These are phyloP conservation scores for Bubo bubo DNA, from an alignment of 2,113 vertebrate genomes.

Conservation along the genomic window DNA sequence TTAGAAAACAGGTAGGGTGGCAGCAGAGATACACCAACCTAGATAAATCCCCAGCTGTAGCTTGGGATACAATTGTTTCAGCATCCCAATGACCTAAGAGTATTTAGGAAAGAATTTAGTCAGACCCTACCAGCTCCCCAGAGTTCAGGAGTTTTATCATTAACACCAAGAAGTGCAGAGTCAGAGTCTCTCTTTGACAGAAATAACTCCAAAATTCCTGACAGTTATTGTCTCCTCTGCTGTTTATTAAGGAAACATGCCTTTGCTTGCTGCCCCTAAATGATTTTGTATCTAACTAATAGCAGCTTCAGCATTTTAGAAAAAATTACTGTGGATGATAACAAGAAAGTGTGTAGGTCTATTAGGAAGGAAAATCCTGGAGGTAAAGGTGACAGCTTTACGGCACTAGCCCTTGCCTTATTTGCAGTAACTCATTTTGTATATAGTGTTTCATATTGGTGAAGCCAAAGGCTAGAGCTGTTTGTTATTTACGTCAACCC, in stretches of 20 bases:
- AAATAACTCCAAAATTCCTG: background rate
- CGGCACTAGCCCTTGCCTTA: conserved; percentile 60
- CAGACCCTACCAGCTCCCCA: background rate
- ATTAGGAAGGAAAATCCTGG: conserved; percentile 74
- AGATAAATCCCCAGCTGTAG: background rate
- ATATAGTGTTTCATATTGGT: conserved; percentile 62
- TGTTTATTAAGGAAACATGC: background rate
- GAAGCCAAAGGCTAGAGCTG: conserved; percentile 52
- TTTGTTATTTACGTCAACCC: conserved; percentile 72
- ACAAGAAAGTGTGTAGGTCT: conserved; percentile 47
- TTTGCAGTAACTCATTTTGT: conserved; percentile 84
- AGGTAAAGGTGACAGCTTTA: conserved; percentile 78
- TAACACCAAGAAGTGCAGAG: background rate
- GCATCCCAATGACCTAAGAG: rapidly evolving
- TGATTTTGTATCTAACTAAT: conserved; percentile 58
- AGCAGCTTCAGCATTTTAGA: conserved; percentile 44
- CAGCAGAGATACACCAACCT: background rate
- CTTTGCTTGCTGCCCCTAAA: conserved; percentile 14
- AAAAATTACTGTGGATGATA: conserved; percentile 56
- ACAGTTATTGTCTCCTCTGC: background rate
- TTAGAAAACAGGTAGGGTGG: background rate
- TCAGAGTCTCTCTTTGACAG: background rate
- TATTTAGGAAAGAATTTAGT: background rate
- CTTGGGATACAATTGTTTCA: background rate
- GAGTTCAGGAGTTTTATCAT: background rate